Evolutionary conservation across 2,888 invertebrate genomes (phyloP), one percentile per base, ranked within the genome.

Genomic region (Drosophila nr. medialis): DNA sequence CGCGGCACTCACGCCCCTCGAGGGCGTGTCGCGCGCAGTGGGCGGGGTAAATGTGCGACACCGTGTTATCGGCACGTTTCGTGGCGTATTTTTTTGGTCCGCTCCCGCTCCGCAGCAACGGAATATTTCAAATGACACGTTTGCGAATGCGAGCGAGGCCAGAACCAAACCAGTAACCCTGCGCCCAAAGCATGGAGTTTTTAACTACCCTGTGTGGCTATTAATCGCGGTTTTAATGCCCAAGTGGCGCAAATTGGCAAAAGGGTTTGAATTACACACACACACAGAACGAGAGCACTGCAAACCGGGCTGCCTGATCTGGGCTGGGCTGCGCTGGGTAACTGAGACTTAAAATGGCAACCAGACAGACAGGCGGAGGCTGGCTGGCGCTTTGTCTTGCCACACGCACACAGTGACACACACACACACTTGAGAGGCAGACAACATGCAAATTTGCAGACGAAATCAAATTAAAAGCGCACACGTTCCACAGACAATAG

Each of bases 41-140:
- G 71, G 63, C 50, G 73, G 82, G 75, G 68, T 72, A 79, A 83
- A 85, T 85, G 77, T 83, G 83, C 91, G 80, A 83, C 82, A 89
- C 87, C 83, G 83, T 85, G 89, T 90, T 91, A 91, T 91, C 91
- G 90, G 91, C 91, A 91, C 91, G 91, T 91, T 91, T 90, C 74
- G 78, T 76, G 81, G 75, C 78, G 80, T 66, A 70, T 78, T 75
- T 30, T 72, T 72, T 71, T 74, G 63, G 42, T 62, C 15, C 15
- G 21, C n/a, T 63, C 27, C 59, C 40, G 48, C 67, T 69, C 65
- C 72, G 59, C 64, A 62, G 70, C 80, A 49, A 72, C 74, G 81
- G 87, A 89, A 87, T 87, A 83, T 85, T 81, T 78, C 51, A 87
- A 89, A 89, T 89, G 86, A 87, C 89, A 87, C 86, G 86, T 87